A percentile compares a stretch with the other conserved stretches of the same genome.
These are phyloP conservation scores for Aplocera efformata DNA, from an alignment of 2,888 invertebrate species.

Conservation along the genomic window DNA sequence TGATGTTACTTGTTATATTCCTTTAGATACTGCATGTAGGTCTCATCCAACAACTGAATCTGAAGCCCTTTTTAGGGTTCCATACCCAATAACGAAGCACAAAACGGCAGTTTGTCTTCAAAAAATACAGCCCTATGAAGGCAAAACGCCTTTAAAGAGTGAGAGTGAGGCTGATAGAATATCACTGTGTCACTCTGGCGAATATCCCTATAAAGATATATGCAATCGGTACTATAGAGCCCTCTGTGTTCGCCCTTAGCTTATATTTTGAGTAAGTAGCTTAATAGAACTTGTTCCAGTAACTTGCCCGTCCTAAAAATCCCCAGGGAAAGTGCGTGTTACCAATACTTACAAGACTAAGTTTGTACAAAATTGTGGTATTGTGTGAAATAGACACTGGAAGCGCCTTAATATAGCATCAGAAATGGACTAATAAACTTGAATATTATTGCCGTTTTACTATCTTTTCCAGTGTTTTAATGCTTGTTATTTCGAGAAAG, in stretches of 20 bases:
- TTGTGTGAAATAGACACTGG: constrained; percentile 55
- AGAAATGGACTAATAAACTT: constrained; percentile 32
- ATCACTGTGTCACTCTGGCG: no score
- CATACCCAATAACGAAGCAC: no score
- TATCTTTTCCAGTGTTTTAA: constrained; percentile 27
- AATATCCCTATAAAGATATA: no score
- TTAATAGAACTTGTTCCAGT: constrained; percentile 4
- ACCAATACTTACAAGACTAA: constrained; percentile 45
- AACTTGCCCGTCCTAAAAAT: constrained; percentile 25
- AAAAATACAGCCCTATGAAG: no score
- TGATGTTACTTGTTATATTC: no score
- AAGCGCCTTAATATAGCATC: constrained; percentile 37
- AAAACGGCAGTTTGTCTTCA: no score
- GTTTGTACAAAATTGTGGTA: constrained; percentile 42
- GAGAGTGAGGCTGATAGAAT: constrained; percentile 6
- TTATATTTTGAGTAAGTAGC: neutral
- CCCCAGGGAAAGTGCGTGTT: constrained; percentile 49
- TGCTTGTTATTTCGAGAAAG: constrained; percentile 18
- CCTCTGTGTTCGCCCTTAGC: no score
- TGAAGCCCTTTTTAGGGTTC: no score
- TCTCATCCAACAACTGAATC: no score
- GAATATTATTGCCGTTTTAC: constrained; percentile 32
- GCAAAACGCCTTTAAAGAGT: no score
- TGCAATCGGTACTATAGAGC: no score
- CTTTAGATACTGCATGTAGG: no score